phyloP scores from a whole-genome alignment of 1,140 invertebrate genomes.

The Polypedilum pembai region DNA sequence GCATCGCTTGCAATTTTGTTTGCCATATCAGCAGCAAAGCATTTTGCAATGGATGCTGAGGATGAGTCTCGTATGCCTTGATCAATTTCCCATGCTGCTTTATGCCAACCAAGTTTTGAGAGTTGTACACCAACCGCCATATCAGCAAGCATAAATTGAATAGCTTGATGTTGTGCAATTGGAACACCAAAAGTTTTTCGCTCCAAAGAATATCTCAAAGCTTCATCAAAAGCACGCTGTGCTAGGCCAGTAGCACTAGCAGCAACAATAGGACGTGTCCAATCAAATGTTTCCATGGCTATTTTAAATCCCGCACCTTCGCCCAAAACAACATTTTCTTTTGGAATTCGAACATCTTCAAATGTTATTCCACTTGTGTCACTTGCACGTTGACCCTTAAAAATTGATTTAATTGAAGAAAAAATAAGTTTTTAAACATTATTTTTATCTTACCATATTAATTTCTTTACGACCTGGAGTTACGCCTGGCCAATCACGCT shows the following conservation, averaged over 20 bases:
- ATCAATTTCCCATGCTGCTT: slow-evolving; percentile 70
- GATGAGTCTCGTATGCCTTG: slow-evolving; percentile 52
- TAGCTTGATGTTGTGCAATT: slow-evolving; percentile 66
- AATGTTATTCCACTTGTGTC: slow-evolving; percentile 78
- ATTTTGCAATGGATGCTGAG: slow-evolving; percentile 77
- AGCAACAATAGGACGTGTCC: slow-evolving; percentile 55
- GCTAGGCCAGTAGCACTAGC: slow-evolving; percentile 63
- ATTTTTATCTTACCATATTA: no score
- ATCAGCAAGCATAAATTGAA: slow-evolving; percentile 78
- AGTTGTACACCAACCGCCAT: slow-evolving; percentile 76
- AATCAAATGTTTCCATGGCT: slow-evolving; percentile 61
- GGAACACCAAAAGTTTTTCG: slow-evolving; percentile 68
- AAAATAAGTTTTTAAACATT: no score
- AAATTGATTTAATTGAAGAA: no score
- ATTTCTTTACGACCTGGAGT: slow-evolving; percentile 78
- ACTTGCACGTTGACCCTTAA: slow-evolving; percentile 82
- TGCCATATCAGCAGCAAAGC: slow-evolving; percentile 69
- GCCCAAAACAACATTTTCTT: slow-evolving; percentile 52
- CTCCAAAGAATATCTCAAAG: slow-evolving; percentile 67
- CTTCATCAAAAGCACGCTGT: slow-evolving; percentile 74
- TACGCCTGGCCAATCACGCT: slow-evolving; percentile 73
- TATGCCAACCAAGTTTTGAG: slow-evolving; percentile 62
- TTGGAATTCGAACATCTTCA: slow-evolving; percentile 62
- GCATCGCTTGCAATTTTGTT: slow-evolving; percentile 83
- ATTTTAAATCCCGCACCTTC: slow-evolving; percentile 59